phyloP scores from a whole-genome alignment of 1,140 invertebrate species.

The Drosophila littoralis region DNA sequence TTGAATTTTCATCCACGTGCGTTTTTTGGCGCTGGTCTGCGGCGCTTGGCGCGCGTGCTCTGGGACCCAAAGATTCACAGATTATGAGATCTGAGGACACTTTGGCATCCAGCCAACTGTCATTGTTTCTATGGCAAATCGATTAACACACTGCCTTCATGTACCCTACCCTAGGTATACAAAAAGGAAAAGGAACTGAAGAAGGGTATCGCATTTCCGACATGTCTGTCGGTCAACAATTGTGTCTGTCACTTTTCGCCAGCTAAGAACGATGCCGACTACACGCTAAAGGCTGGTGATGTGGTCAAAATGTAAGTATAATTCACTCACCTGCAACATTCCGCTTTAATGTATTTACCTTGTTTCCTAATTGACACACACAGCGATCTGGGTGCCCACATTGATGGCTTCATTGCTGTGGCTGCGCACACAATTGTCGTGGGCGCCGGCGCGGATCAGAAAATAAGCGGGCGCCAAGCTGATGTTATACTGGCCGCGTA shows the following conservation, averaged over 20 bases:
- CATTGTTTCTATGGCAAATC: constrained; percentile 17
- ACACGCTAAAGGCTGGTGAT: constrained; percentile 95
- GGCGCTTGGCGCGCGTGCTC: constrained; percentile 21
- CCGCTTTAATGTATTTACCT: neutral
- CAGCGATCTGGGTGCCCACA: constrained; percentile 98
- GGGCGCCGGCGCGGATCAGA: constrained; percentile 89
- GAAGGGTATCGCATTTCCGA: constrained; percentile 99
- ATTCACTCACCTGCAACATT: neutral
- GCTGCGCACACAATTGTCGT: constrained; percentile 98
- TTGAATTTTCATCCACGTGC: constrained; percentile 53
- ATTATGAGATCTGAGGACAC: constrained; percentile 84
- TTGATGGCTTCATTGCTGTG: constrained; percentile 99
- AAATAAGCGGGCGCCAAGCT: constrained; percentile 94
- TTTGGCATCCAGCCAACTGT: constrained; percentile 8
- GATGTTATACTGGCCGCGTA: constrained; percentile 98
- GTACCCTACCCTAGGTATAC: constrained; percentile 86
- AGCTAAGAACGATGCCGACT: constrained; percentile 95
- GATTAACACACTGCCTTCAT: constrained; percentile 17
- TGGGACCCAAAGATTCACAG: constrained; percentile 67
- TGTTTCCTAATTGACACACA: neutral
- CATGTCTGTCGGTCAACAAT: constrained; percentile 99
- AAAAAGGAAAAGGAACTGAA: constrained; percentile 99
- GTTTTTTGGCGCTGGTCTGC: constrained; percentile 30
- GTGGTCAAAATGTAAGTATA: constrained; percentile 97
- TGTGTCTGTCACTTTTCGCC: constrained; percentile 99